These are phyloP conservation scores for Elymnias hypermnestra DNA, from an alignment of 1,140 invertebrate species.

Conservation along the genomic window DNA sequence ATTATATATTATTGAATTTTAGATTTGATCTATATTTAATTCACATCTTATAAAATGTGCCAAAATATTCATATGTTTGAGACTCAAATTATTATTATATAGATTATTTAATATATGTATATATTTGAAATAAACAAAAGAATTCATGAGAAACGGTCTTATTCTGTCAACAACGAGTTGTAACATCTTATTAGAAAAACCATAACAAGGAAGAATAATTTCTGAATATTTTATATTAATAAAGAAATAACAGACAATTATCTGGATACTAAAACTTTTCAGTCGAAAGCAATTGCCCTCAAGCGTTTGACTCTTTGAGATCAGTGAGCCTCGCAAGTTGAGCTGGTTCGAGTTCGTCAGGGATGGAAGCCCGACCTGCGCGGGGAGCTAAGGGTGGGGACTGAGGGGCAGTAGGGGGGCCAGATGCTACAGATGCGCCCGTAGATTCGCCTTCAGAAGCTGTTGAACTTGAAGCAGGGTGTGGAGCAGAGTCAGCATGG, in stretches of 20 bases:
- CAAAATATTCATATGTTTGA: too few species aligned
- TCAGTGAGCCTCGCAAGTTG: slow-evolving; percentile 89
- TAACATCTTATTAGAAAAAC: background rate
- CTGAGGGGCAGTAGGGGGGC: slow-evolving; percentile 55
- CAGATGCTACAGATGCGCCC: slow-evolving; percentile 45
- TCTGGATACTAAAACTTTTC: background rate
- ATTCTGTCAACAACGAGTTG: background rate
- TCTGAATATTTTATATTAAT: background rate
- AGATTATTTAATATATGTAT: too few species aligned
- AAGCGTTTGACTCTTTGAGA: slow-evolving; percentile 92
- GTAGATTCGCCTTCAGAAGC: slow-evolving; percentile 57
- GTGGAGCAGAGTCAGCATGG: slow-evolving; percentile 45
- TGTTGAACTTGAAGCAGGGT: slow-evolving; percentile 55
- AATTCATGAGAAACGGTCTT: slow-evolving; percentile 17
- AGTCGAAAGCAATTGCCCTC: slow-evolving; percentile 44
- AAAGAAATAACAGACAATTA: background rate
- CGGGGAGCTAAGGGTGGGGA: slow-evolving; percentile 81
- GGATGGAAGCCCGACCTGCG: slow-evolving; percentile 85
- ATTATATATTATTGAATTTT: too few species aligned
- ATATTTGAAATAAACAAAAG: too few species aligned
- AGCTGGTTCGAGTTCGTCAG: slow-evolving; percentile 89
- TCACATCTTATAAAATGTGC: too few species aligned
- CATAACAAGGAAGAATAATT: background rate
- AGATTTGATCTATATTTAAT: too few species aligned
- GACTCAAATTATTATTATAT: too few species aligned